phyloP scores from a whole-genome alignment of 1,140 invertebrate species.

The Tetranychus urticae region DNA sequence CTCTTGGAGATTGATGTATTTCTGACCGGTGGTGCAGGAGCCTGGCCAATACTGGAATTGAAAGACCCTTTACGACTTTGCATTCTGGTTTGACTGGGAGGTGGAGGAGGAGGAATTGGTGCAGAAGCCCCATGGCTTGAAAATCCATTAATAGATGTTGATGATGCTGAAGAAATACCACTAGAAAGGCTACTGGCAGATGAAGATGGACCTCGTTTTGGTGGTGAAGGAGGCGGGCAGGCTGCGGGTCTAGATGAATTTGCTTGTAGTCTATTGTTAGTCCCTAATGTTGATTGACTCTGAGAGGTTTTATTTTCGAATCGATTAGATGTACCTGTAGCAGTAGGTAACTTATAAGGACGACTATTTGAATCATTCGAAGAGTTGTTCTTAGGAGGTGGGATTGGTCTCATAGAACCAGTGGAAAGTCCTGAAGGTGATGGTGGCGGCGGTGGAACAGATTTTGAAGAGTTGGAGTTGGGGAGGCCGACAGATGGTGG shows the following conservation, averaged over 20 bases:
- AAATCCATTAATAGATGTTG: not conserved
- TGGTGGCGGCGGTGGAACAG: not conserved
- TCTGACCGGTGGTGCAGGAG: not conserved
- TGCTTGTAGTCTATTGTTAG: not conserved
- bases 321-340: not conserved
- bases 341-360: too few relatives aligned
- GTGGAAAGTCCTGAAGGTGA: too few relatives aligned
- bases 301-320: not conserved
- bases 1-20: constrained; percentile 2
- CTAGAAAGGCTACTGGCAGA: too few relatives aligned
- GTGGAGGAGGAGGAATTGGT: not conserved
- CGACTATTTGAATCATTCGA: not conserved
- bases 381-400: not conserved
- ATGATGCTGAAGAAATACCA: too few relatives aligned
- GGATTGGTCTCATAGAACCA: not conserved
- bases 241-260: not conserved
- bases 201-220: too few relatives aligned
- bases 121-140: not conserved
- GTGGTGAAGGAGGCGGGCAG: too few relatives aligned
- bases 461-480: not conserved
- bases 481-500: not conserved
- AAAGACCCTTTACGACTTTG: too few relatives aligned
- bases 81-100: not conserved
- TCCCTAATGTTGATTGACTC: not conserved
- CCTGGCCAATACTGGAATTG: not conserved